Evolutionary conservation across 2,888 invertebrate species (phyloP), one percentile per base, ranked within the genome.

Genomic region (Tromatobia lineatoria): DNA sequence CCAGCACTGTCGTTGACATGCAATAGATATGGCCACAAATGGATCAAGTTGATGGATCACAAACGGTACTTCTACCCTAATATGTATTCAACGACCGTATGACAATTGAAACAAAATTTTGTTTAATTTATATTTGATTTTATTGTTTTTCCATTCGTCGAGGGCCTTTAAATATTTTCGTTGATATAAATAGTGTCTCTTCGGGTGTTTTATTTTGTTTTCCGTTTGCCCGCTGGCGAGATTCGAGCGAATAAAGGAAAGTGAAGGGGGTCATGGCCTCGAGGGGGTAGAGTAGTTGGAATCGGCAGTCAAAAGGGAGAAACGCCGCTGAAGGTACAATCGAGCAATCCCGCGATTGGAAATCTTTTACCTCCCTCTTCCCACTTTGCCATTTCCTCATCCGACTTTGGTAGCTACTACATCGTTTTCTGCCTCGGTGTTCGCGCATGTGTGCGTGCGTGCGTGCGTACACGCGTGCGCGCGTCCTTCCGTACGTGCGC

Each of bases 291-390:
- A 69, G 64, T 38, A 76, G 79, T 75, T 75, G 82, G 82, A 82
- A 83, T 85, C 85, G 85, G 85, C 84, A 82, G 83, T 83, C 80
- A 84, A 80, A 83, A 82, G 86, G 82, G 84, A 64, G 70, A 75
- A 80, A 74, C 52, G 54, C 42, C 54, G 38, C 64, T 80, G 73
- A 83, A 86, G 89, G 89, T 90, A 92, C 92, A 92, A 91, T 93
- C 91, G 93, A 93, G 92, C 92, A 93, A 93, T 92, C 91, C 90
- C 90, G 89, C 92, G 92, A 93, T 92, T 91, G 91, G 89, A 90
- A 89, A 90, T 89, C 87, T 88, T 57, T 78, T 74, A 20, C 69
- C 76, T 54, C 38, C 59, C 18, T 15, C 50, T 57, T n/a, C 67
- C 18, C 50, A 13, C 70, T 67, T 80, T 34, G 20, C 47, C 61